Evolutionary conservation across 2,888 invertebrate genomes (phyloP).

Genomic region (Tipula vernalis): DNA sequence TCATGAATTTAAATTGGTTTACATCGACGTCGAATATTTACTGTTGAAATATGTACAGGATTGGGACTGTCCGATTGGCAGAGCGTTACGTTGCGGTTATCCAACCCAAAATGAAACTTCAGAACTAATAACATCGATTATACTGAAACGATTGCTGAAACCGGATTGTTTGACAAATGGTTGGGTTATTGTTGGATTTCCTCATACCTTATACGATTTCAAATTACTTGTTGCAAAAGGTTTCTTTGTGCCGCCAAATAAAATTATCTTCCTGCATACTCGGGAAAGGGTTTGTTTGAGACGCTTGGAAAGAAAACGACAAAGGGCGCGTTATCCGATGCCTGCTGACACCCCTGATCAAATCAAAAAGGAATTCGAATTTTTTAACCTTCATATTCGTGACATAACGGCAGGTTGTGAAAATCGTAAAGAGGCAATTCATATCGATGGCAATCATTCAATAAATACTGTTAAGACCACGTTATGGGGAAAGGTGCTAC

Average conservation of each 20-base stretch:
- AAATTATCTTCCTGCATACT: slow-evolving; percentile 28
- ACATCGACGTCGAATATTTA: slow-evolving; percentile 39
- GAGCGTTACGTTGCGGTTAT: slow-evolving; percentile 20
- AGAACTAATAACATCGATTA: slow-evolving; percentile 22
- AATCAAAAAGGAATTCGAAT: background rate
- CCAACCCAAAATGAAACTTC: slow-evolving; percentile 15
- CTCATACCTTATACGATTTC: slow-evolving; percentile 41
- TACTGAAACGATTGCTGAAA: slow-evolving; percentile 25
- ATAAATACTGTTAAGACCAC: slow-evolving; percentile 12
- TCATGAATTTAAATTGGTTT: slow-evolving; percentile 37
- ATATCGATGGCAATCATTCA: slow-evolving; percentile 17
- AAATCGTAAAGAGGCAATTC: slow-evolving; percentile 14
- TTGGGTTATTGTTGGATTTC: slow-evolving; percentile 47
- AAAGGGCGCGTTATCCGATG: background rate
- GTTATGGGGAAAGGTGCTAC: slow-evolving; percentile 14
- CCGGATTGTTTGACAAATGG: slow-evolving; percentile 42
- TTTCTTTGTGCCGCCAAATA: slow-evolving; percentile 44
- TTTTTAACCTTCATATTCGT: background rate
- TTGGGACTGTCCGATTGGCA: slow-evolving; percentile 13
- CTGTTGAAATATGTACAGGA: slow-evolving; percentile 21
- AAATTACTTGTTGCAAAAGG: slow-evolving; percentile 35
- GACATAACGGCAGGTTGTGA: background rate
- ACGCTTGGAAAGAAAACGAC: slow-evolving; percentile 20
- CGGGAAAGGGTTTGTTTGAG: slow-evolving; percentile 23
- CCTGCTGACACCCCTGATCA: background rate